Evolutionary conservation across 2,888 invertebrate species (phyloP), one percentile per base, ranked within the genome.

Genomic region (Apocheima hispidaria): DNA sequence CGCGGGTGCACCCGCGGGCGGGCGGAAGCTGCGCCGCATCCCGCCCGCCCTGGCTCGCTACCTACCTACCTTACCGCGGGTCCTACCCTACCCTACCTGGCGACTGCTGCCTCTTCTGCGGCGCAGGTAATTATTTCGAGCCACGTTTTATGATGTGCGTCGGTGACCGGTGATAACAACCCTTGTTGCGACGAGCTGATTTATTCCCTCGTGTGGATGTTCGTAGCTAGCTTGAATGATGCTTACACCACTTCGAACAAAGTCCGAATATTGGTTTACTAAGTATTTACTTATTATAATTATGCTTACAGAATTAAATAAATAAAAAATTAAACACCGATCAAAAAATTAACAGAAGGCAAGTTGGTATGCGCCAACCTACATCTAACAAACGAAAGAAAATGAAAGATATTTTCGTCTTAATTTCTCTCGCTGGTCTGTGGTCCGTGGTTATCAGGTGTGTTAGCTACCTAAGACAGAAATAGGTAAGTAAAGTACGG

Each of bases 1-100:
- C 60, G 69, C 66, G 60, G 72, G 65, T 44, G 68, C 51, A 66
- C 16, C 64, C 65, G 74, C 69, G 65, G 73, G 74, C 71, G 81
- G 83, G 83, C 83, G 84, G 87, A 84, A 85, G 68, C 70, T 86
- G 85, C 87, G 88, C 75, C 88, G 87, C 87, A 86, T 88, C 88
- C 89, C 89, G 89, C 90, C 90, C 87, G 87, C 88, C 86, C 86
- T 74, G 71, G 70, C 68, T 68, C 72, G 65, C 70, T 72, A 65
- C 70, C 71, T 66, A 68, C 73, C 68, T 66, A 67, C 67, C 71
- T 65, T 64, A 63, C 65, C 69, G 68, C 65, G 30, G 46, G 51
- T 51, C 40, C 58, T 72, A 52, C 57, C 12, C 38, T 28, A 46
- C 38, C 40, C 58, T 72, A 52, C 57, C 12, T 43, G 35, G 49